A percentile compares a stretch with the other conserved stretches of the same genome.
Conservation (phyloP, 2,888 invertebrate genomes). For the Drosophila aldrichi region DNA sequence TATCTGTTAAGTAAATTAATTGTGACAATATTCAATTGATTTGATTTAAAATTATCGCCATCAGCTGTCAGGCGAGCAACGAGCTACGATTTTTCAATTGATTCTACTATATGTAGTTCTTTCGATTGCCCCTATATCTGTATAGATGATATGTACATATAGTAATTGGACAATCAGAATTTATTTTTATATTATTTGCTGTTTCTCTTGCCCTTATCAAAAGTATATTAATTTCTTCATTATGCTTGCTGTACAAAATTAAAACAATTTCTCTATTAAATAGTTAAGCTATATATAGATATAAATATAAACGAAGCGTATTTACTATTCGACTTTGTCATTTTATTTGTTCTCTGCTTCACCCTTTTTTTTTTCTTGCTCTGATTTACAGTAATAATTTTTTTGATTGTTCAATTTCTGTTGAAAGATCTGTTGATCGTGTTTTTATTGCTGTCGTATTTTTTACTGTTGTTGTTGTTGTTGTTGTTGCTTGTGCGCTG, state of each 20-base stretch:
- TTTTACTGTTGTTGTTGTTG: conserved; percentile 6
- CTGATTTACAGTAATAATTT: conserved; percentile 59
- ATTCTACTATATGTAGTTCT: conserved; percentile 40
- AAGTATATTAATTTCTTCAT: neutral
- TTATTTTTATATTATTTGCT: neutral
- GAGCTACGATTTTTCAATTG: conserved; percentile 59
- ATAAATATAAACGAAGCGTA: conserved; percentile 17
- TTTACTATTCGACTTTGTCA: conserved; percentile 20
- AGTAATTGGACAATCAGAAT: conserved; percentile 11
- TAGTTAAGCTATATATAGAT: neutral
- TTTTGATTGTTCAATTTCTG: conserved; percentile 58
- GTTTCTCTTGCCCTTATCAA: neutral
- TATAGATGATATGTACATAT: neutral
- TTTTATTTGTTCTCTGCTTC: neutral
- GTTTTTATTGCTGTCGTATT: conserved; percentile 32
- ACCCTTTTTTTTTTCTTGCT: conserved; percentile 2
- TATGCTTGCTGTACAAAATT: neutral
- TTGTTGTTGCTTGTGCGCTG: conserved; percentile 38
- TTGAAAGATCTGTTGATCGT: conserved; percentile 51
- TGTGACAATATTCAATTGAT: conserved; percentile 84
- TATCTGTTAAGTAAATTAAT: conserved; percentile 83
- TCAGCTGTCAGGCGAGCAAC: conserved; percentile 66
- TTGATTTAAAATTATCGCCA: conserved; percentile 80
- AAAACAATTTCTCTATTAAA: neutral
- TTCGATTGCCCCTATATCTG: conserved; percentile 4